These are phyloP conservation scores for Dipus sagitta DNA, from an alignment of 2,797 vertebrate species.

Conservation along the genomic window DNA sequence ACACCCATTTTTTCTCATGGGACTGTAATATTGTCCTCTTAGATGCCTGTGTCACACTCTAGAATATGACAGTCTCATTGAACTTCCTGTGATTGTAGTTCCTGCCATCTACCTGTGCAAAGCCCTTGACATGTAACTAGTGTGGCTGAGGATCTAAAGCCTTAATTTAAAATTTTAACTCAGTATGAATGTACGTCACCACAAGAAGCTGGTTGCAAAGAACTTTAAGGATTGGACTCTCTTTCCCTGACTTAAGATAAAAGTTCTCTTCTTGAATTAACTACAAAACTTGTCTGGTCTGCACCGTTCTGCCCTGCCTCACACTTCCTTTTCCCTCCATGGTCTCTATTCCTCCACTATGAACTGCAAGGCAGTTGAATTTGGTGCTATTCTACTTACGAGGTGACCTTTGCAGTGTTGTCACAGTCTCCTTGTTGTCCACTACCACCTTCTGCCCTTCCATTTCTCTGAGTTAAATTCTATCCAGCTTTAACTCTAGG, in stretches of 20 bases:
- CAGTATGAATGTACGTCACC: background rate
- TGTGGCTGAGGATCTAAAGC: background rate
- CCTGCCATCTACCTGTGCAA: background rate
- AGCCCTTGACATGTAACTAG: background rate
- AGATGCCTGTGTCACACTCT: no score
- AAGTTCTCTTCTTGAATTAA: background rate
- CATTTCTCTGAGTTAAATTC: background rate
- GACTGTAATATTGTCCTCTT: no score
- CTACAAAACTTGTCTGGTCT: no score
- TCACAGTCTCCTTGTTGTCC: rapidly evolving
- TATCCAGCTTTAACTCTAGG: background rate
- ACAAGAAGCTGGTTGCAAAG: background rate
- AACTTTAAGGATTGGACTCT: no score
- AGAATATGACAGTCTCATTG: background rate
- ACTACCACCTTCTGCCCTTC: background rate
- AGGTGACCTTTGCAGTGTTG: background rate
- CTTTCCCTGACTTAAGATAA: no score
- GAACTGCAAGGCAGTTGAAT: background rate
- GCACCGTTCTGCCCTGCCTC: background rate
- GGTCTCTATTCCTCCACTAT: background rate
- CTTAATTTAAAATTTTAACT: background rate
- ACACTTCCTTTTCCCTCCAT: background rate
- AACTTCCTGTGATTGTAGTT: background rate
- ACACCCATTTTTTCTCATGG: no score
- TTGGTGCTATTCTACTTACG: background rate